Base-by-base conservation (phyloP, 2,797 vertebrate genomes). In the Sebastes jordani region DNA sequence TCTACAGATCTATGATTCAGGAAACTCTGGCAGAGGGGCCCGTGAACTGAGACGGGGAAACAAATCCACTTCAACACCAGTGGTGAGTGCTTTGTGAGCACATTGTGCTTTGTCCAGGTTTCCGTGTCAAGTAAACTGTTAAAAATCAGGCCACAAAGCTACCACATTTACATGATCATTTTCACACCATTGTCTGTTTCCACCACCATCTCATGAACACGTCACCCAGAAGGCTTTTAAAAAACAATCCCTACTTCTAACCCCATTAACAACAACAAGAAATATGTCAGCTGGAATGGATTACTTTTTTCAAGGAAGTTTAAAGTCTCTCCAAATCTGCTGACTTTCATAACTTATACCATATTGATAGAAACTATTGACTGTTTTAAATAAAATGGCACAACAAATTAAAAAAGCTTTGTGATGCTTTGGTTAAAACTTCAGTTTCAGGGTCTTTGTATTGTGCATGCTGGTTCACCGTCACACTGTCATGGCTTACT, bases 1-100 rank as follows among this genome's bases (percentile, higher is more conserved):
- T 76, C 27, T 67, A 46, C 59, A 74, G 54, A 49, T 49, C 42
- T 34, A 25, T 66, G 13, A 80, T 74, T 65, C 42, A 72, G 63
- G 16, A 58, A 13, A 6, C 25, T 74, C 52, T 36, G 36, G 32
- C 70, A 77, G 72, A 60, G 20, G 29, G 20, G 65, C 58, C 49
- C 13, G 9, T 55, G 54, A 23, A 49, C 27, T 22, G 52, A 71
- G 42, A 18, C 25, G 25, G 22, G 11, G 10, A 74, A 61, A 74
- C 30, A 38, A 29, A 54, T 30, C 42, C 3, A 79, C 70, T 54
- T 29, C 5, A 59, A 29, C 60, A 61, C 14, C 10, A 29, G 6
- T 13, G 13, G 18, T 61, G n/a, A 82, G 2, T 30, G 7, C 32
- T 55, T 59, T 42, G 38, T 42, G 38, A 42, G 38, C 30, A 76